A percentile compares a stretch with the other conserved stretches of the same genome.
Conservation (phyloP, 2,888 invertebrate species). For the Heliconius aoede region DNA sequence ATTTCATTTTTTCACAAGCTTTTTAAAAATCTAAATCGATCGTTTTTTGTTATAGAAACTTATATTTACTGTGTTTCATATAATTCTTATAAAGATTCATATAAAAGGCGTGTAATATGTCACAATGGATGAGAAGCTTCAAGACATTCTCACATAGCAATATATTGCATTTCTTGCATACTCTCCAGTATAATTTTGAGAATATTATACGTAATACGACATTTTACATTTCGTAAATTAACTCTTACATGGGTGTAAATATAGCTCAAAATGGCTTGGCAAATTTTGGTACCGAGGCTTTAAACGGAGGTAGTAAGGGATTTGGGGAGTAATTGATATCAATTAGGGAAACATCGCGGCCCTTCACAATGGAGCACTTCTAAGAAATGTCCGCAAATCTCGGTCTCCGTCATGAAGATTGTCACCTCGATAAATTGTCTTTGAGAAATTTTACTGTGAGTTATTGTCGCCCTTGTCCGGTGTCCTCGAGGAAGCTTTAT, state of each 20-base stretch:
- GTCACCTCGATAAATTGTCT: conserved; percentile 62
- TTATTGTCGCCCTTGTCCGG: conserved; percentile 23
- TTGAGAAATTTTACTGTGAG: conserved; percentile 46
- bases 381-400: conserved; percentile 60
- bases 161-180: not conserved
- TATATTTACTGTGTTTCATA: too few relatives aligned
- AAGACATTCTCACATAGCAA: not conserved
- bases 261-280: too few relatives aligned
- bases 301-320: conserved; percentile 24
- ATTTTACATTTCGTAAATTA: not conserved
- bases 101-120: too few relatives aligned
- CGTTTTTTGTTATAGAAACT: too few relatives aligned
- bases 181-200: not conserved
- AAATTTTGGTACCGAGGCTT: too few relatives aligned
- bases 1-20: too few relatives aligned
- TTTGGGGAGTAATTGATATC: conserved; percentile 69
- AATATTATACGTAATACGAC: not conserved
- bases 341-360: conserved; percentile 66
- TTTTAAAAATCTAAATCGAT: too few relatives aligned
- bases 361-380: conserved; percentile 62
- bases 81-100: too few relatives aligned
- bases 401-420: conserved; percentile 59
- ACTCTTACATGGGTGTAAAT: not conserved
- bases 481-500: conserved; percentile 5
- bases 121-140: not conserved